Conservation (phyloP, 2,113 vertebrate species). For the Syrrhaptes paradoxus region DNA sequence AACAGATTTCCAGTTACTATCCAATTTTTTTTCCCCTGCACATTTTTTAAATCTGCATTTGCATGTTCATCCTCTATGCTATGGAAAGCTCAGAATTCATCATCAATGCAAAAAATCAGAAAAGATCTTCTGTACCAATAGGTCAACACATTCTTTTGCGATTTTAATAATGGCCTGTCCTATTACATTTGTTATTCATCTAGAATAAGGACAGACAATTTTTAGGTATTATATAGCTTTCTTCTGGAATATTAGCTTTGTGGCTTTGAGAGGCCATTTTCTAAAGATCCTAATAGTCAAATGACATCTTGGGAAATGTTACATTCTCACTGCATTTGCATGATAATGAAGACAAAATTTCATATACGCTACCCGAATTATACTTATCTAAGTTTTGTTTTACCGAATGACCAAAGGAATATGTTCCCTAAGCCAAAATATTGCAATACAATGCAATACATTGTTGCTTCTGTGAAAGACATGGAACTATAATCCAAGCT, state of each 20-base stretch:
- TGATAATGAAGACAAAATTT: constrained; percentile 71
- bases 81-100: constrained; percentile 25
- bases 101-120: constrained; percentile 32
- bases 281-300: constrained; percentile 72
- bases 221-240: constrained; percentile 66
- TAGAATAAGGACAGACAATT: constrained; percentile 62
- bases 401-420: constrained; percentile 56
- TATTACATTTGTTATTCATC: constrained; percentile 63
- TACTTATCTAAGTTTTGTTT: constrained; percentile 70
- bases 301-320: constrained; percentile 71
- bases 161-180: constrained; percentile 58
- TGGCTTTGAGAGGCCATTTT: constrained; percentile 69
- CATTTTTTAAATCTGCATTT: constrained; percentile 47
- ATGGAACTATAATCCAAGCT: not conserved
- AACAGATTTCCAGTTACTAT: constrained; percentile 3
- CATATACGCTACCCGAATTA: constrained; percentile 53
- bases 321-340: constrained; percentile 51
- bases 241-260: constrained; percentile 64
- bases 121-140: constrained; percentile 26
- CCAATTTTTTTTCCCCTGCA: not conserved
- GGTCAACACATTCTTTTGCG: constrained; percentile 53
- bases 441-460: not conserved
- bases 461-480: constrained; percentile 27
- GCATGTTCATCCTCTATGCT: not conserved
- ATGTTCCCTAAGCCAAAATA: constrained; percentile 23